Percentiles rank a stretch among this genome's conserved stretches.
These are phyloP conservation scores for Itoplectis maculator DNA, from an alignment of 2,888 invertebrate genomes.

Conservation along the genomic window DNA sequence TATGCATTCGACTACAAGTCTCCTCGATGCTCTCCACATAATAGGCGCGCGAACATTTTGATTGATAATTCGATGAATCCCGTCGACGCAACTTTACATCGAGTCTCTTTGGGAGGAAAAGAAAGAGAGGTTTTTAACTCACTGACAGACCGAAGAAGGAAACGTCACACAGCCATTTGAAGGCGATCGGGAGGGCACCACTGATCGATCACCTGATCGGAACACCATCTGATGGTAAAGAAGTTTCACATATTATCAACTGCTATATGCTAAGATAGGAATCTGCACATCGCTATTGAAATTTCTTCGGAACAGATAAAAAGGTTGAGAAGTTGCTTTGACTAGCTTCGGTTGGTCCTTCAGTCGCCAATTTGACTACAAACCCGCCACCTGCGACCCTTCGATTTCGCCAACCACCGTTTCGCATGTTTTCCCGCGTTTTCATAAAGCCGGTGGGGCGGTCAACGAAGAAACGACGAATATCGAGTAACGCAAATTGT, in stretches of 20 bases:
- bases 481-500: too few relatives aligned
- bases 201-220: too few relatives aligned
- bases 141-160: conserved; percentile 23
- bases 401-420: neutral
- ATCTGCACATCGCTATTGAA: neutral
- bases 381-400: neutral
- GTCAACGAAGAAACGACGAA: too few relatives aligned
- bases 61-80: conserved; percentile 52
- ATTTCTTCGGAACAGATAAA: too few relatives aligned
- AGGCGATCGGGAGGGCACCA: conserved; percentile 19
- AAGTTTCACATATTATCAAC: neutral
- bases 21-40: conserved; percentile 74
- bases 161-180: neutral
- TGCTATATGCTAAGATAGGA: neutral
- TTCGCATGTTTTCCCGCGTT: conserved; percentile 9
- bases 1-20: conserved; percentile 73
- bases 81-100: conserved; percentile 50
- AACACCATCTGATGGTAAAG: too few relatives aligned
- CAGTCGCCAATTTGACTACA: conserved; percentile 25
- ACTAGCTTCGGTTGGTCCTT: neutral
- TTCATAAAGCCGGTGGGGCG: too few relatives aligned
- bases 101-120: neutral
- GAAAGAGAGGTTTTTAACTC: conserved; percentile 7
- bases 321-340: too few relatives aligned
- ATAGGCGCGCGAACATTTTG: conserved; percentile 72